A percentile compares a stretch with the other conserved stretches of the same genome.
These are phyloP conservation scores for Athene cunicularia DNA, from an alignment of 2,113 vertebrate genomes.

Conservation along the genomic window DNA sequence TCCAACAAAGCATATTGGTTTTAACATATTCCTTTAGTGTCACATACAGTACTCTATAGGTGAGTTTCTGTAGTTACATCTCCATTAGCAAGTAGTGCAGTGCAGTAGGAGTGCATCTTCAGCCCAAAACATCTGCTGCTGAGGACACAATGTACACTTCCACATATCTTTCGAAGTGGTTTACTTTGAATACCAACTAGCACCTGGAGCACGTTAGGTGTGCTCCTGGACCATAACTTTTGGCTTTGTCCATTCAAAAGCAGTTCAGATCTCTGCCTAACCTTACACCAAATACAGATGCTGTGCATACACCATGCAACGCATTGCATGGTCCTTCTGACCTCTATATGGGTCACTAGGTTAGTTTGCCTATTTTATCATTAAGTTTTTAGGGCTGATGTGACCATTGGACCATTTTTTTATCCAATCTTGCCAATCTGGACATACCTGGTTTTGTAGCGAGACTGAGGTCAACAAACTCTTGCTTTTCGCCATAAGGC, in stretches of 20 bases:
- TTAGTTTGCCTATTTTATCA: not conserved
- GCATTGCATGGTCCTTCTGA: not conserved
- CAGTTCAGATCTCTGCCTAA: not conserved
- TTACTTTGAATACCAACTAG: not conserved
- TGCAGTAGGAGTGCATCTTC: not conserved
- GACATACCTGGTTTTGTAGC: not conserved
- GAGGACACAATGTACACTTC: not conserved
- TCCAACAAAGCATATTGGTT: not conserved
- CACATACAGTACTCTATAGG: not conserved
- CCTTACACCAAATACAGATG: not conserved
- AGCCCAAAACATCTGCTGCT: not conserved
- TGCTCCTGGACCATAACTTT: not conserved
- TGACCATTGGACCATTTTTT: not conserved
- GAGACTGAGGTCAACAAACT: not conserved
- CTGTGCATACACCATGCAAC: not conserved
- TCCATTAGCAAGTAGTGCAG: not conserved
- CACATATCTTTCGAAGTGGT: not conserved
- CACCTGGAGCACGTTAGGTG: not conserved
- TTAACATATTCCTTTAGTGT: not conserved
- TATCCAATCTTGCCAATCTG: not conserved
- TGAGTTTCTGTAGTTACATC: not conserved
- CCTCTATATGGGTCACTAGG: not conserved
- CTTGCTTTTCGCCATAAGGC: not conserved
- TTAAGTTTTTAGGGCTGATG: not conserved
- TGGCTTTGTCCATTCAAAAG: not conserved